Base-by-base conservation (phyloP, 2,888 invertebrate species). In the Plagodis dolabraria region DNA sequence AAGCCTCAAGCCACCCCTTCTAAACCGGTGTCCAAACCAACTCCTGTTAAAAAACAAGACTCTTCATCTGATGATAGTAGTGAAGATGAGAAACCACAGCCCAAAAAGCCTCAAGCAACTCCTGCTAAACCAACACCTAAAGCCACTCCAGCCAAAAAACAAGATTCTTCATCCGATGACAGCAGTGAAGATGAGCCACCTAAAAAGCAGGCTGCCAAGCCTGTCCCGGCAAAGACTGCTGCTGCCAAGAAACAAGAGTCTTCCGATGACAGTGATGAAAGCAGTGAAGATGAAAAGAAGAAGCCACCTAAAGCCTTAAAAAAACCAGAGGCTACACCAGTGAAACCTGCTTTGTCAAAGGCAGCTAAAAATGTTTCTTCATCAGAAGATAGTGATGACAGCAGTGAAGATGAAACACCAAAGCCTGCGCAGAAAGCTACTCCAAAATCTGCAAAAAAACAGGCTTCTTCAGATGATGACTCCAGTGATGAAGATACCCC, bases 271-370 rank as follows among this genome's bases (percentile, higher is more conserved):
- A 84, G 83, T 54, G 70, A 70, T 56, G 84, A 85, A 10, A 80
- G 80, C 33, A 86, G 86, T 64, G 84, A 85, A 33, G 83, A 84
- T 48, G 88, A 89, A 36, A 85, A 85, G 77, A 60, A 60, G 36
- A 45, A 50, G n/a, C 60, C 65, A 22, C 55, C 63, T 9, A 53
- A 77, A 75, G 65, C 68, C 64, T 47, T 70, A 69, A 64, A 63
- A 11, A 68, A 65, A 40, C 61, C 65, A 60, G 57, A 65, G 57
- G 72, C 76, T 71, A 82, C 78, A 49, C 71, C 74, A 64, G 76
- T 67, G 2, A 75, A 73, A 55, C 68, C 67, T 38, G 74, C 65
- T 12, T 59, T 55, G 9, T 34, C 67, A 1, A 76, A 77, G 53
- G 63, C 69, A 33, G 49, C 69, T 11, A 64, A 65, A 12, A 64